phyloP scores from a whole-genome alignment of 2,113 vertebrate genomes.

The Sula dactylatra region DNA sequence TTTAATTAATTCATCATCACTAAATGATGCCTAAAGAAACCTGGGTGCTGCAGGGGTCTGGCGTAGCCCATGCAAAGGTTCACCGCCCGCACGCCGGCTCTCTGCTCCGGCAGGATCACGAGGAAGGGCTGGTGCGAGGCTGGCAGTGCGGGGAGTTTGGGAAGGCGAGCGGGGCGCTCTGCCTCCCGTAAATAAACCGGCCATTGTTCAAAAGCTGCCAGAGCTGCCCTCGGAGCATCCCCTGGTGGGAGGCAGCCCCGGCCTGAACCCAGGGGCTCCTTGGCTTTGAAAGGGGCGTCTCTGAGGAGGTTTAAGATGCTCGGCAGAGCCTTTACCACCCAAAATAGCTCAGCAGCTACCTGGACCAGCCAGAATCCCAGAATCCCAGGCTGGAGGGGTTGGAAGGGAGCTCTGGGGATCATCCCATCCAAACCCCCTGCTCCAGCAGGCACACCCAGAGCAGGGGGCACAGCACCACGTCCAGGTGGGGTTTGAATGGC shows the following conservation, averaged over 20 bases:
- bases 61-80: fast-evolving
- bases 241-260: not conserved
- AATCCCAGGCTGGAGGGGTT: no score
- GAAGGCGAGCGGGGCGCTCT: no score
- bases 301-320: not conserved
- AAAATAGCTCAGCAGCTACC: not conserved
- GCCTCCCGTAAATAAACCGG: not conserved
- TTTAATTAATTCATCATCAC: not conserved
- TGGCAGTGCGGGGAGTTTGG: fast-evolving
- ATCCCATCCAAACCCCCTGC: no score
- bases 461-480: no score
- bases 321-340: not conserved
- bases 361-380: not conserved
- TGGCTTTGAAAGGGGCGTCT: not conserved
- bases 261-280: no score
- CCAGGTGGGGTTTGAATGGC: no score
- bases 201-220: fast-evolving
- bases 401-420: no score
- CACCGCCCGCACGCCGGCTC: fast-evolving
- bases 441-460: no score
- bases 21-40: not conserved
- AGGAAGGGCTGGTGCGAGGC: fast-evolving
- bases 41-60: fast-evolving
- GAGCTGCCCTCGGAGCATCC: not conserved
- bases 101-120: fast-evolving